Evolutionary conservation across 2,113 vertebrate species (phyloP).

Genomic region (Acrocephalus kingi): DNA sequence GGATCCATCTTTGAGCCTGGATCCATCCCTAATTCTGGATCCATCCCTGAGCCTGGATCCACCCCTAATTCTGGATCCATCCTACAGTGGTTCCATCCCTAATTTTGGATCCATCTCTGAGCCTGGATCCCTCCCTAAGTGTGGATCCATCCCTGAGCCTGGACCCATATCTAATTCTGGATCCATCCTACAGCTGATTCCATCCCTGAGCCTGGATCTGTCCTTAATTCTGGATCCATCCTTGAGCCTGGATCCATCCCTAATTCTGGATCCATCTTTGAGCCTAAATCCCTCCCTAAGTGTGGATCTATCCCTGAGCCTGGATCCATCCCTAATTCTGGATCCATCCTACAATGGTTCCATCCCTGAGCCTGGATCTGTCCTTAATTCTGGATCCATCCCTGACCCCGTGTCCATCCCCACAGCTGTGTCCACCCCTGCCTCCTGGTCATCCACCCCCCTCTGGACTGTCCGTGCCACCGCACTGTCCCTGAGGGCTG

Average conservation of each 20-base stretch:
- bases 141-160: neutral
- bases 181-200: too few species aligned
- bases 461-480: rapidly evolving
- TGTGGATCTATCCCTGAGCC: neutral
- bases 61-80: neutral
- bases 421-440: neutral
- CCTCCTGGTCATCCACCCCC: neutral
- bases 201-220: rapidly evolving
- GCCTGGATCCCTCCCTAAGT: rapidly evolving
- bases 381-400: too few species aligned
- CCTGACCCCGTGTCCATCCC: neutral
- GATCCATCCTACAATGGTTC: too few species aligned
- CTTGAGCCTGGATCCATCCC: too few species aligned
- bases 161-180: too few species aligned
- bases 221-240: too few species aligned
- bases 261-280: too few species aligned
- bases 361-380: rapidly evolving
- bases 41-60: rapidly evolving
- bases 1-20: rapidly evolving
- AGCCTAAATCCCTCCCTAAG: rapidly evolving
- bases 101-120: neutral
- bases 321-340: too few species aligned
- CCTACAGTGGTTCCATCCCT: neutral
- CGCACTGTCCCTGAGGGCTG: too few species aligned
- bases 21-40: rapidly evolving